Evolutionary conservation across 2,113 vertebrate species (phyloP).

Genomic region (Bagarius yarrelli): DNA sequence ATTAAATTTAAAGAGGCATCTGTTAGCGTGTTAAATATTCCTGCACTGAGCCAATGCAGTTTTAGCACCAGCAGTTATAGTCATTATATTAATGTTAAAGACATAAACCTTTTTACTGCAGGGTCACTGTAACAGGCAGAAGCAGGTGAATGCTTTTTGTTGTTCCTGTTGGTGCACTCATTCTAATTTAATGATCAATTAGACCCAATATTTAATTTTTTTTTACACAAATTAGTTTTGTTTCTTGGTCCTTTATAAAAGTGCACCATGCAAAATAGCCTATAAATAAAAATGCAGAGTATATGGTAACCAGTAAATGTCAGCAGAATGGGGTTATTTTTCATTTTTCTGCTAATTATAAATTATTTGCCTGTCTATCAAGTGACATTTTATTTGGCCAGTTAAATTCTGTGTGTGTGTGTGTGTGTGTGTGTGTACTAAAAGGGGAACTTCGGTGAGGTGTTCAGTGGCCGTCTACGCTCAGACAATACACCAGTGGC

Average conservation of each 20-base stretch:
- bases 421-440: conserved; percentile 4
- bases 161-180: not conserved
- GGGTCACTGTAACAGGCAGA: not conserved
- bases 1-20: not conserved
- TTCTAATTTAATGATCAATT: not conserved
- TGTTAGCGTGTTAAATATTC: not conserved
- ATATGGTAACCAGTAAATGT: not conserved
- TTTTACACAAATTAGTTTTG: not conserved
- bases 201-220: not conserved
- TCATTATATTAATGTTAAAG: conserved; percentile 7
- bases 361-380: not conserved
- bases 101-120: not conserved
- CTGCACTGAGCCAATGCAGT: not conserved
- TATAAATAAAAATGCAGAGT: not conserved
- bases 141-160: not conserved
- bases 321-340: not conserved
- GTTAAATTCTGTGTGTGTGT: not conserved
- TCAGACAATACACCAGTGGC: conserved; percentile 85
- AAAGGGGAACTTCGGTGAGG: conserved; percentile 97
- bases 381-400: not conserved
- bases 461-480: conserved; percentile 83
- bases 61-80: conserved; percentile 5
- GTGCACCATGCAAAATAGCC: not conserved
- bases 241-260: not conserved
- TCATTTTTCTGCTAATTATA: not conserved